These are phyloP conservation scores for Pterocles gutturalis DNA, from an alignment of 2,113 vertebrate genomes.

Conservation along the genomic window DNA sequence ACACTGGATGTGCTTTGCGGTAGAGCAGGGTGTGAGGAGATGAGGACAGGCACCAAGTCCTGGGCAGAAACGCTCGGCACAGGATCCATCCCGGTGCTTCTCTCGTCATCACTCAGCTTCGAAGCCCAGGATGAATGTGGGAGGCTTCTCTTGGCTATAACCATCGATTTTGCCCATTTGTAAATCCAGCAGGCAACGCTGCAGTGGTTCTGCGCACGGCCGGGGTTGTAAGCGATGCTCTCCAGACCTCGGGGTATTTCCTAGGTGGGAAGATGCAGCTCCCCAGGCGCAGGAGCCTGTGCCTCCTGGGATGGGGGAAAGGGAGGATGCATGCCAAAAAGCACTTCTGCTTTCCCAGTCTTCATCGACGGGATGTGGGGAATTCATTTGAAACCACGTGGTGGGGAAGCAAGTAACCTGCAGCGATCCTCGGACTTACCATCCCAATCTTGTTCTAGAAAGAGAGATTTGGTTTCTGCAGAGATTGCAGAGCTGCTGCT, in stretches of 20 bases:
- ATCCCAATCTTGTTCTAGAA: background rate
- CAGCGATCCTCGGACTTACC: background rate
- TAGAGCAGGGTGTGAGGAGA: background rate
- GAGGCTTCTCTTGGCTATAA: background rate
- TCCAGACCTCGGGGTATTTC: background rate
- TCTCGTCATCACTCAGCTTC: background rate
- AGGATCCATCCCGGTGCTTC: background rate
- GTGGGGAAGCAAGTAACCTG: background rate
- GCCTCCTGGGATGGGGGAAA: fast-evolving
- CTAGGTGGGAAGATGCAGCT: background rate
- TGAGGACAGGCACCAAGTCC: background rate
- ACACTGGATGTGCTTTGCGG: fast-evolving
- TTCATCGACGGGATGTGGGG: fast-evolving
- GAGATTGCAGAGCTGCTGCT: background rate
- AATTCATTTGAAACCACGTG: background rate
- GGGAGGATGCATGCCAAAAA: background rate
- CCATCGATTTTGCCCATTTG: background rate
- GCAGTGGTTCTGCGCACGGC: fast-evolving
- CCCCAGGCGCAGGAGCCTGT: background rate
- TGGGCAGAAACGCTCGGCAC: background rate
- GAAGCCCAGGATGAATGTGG: background rate
- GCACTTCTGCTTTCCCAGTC: background rate
- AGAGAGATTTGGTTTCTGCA: background rate
- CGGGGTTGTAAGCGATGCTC: too few species aligned
- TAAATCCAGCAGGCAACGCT: background rate